A percentile compares a stretch with the other conserved stretches of the same genome.
phyloP scores from a whole-genome alignment of 2,888 invertebrate species.

The Adelphocoris suturalis region DNA sequence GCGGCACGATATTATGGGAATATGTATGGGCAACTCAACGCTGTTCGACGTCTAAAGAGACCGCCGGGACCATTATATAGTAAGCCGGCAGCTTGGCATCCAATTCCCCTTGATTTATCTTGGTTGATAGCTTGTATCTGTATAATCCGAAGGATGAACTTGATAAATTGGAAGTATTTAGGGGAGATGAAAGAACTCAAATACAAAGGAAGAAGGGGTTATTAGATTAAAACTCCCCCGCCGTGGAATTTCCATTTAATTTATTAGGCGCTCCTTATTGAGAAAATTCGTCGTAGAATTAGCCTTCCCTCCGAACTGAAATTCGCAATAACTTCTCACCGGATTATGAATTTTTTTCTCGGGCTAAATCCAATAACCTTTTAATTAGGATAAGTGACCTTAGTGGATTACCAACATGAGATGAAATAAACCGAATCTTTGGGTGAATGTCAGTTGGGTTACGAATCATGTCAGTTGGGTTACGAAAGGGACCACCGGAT shows the following conservation, averaged over 20 bases:
- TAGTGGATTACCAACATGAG: too few species aligned
- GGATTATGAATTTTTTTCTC: too few species aligned
- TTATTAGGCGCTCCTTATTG: neutral
- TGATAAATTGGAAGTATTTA: constrained; percentile 25
- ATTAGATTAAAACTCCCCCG: neutral
- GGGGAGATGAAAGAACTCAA: constrained; percentile 21
- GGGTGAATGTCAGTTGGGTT: too few species aligned
- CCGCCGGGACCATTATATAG: neutral
- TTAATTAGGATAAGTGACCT: too few species aligned
- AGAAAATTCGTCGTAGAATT: too few species aligned
- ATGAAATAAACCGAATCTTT: too few species aligned
- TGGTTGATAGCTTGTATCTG: constrained; percentile 19
- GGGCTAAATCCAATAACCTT: too few species aligned
- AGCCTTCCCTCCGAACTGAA: too few species aligned
- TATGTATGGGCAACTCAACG: neutral
- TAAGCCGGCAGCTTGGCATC: constrained; percentile 1
- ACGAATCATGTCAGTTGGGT: too few species aligned
- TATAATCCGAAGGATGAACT: neutral
- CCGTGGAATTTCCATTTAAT: neutral
- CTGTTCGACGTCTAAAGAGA: neutral
- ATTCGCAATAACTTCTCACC: too few species aligned
- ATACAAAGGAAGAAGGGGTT: neutral
- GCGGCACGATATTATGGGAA: neutral
- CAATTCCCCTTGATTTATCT: constrained; percentile 17
- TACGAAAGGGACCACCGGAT: too few species aligned